phyloP scores from a whole-genome alignment of 2,113 vertebrate species.

The Orycteropus afer region DNA sequence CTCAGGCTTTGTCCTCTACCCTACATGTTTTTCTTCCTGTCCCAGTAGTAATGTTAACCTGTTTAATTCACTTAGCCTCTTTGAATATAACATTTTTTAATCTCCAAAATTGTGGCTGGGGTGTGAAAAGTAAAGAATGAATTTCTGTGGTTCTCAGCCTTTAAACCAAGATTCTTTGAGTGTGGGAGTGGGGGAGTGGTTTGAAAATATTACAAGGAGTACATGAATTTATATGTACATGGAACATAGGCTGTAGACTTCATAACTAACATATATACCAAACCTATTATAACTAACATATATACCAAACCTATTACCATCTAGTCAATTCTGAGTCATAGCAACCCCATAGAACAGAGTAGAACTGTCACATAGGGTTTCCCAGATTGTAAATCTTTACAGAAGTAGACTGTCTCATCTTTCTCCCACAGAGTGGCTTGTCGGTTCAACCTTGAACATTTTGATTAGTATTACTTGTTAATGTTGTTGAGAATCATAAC shows the following conservation, averaged over 20 bases:
- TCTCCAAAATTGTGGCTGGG: neutral
- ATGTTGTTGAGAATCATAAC: slow-evolving; percentile 44
- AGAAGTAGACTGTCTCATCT: too few relatives aligned
- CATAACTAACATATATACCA: neutral
- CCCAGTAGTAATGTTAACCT: neutral
- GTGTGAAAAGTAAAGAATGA: neutral
- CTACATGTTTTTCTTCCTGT: neutral
- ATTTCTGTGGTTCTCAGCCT: neutral
- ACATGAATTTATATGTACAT: neutral
- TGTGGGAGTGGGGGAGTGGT: neutral
- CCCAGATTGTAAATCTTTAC: too few relatives aligned
- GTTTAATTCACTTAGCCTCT: neutral
- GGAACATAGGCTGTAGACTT: neutral
- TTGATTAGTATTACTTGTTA: too few relatives aligned
- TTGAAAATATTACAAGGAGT: neutral
- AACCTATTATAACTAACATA: too few relatives aligned
- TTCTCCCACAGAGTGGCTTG: too few relatives aligned
- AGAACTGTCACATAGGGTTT: too few relatives aligned
- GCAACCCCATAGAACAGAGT: too few relatives aligned
- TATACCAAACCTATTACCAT: too few relatives aligned
- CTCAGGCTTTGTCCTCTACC: neutral
- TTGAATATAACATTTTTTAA: neutral
- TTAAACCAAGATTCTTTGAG: neutral
- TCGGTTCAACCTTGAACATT: too few relatives aligned
- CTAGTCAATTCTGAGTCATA: too few relatives aligned